These are phyloP conservation scores for Thomomys bottae DNA, from an alignment of 2,113 vertebrate genomes.

Conservation along the genomic window DNA sequence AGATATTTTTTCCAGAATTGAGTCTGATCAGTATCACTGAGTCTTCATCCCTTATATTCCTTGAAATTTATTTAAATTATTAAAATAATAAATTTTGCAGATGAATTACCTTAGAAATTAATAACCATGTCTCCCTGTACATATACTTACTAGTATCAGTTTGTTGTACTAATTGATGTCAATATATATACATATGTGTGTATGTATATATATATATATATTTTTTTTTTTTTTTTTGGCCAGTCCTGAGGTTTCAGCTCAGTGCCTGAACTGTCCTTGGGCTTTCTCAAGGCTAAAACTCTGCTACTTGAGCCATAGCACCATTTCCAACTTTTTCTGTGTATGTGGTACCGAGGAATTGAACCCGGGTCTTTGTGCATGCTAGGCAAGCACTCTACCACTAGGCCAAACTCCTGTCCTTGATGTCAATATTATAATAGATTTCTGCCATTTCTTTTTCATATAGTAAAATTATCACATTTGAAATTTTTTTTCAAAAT, in stretches of 20 bases:
- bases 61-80: constrained; percentile 18
- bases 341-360: no score
- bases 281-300: no score
- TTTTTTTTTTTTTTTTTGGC: no score
- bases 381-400: no score
- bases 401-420: no score
- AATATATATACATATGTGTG: no score
- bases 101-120: constrained; percentile 1
- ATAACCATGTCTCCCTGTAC: neutral
- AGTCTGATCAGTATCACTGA: constrained; percentile 29
- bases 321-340: no score
- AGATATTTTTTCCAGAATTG: neutral
- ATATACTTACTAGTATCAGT: neutral
- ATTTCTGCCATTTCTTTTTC: constrained; percentile 9
- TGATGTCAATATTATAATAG: neutral
- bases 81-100: constrained; percentile 1
- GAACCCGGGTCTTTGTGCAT: no score
- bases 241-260: no score
- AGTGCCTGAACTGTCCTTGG: no score
- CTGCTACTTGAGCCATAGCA: no score
- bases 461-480: constrained; percentile 4
- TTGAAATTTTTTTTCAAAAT: neutral
- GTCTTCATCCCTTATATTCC: constrained; percentile 14
- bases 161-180: neutral
- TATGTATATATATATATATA: no score